These are phyloP conservation scores for Caenorhabditis afra DNA, from an alignment of 2,888 invertebrate species.

Conservation along the genomic window DNA sequence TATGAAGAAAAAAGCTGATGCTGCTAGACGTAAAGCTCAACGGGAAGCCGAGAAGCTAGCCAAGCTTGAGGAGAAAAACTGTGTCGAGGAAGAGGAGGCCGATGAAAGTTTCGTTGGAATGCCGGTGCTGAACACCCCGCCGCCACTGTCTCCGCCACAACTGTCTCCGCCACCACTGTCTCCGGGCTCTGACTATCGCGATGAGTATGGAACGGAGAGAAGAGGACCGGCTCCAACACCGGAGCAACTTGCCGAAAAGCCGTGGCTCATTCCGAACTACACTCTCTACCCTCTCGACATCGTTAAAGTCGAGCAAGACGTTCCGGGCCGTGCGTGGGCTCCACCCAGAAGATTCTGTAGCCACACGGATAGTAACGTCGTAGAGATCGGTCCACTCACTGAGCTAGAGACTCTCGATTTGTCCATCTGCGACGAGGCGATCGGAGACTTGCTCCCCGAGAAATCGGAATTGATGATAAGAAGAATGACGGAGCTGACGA, in stretches of 20 bases:
- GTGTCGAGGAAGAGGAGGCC: slow-evolving; percentile 11
- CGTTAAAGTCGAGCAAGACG: background rate
- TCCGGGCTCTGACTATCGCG: background rate
- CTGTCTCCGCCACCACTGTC: background rate
- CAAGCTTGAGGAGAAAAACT: slow-evolving; percentile 13
- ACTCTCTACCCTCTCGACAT: slow-evolving; percentile 18
- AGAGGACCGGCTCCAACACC: background rate
- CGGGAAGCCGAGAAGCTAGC: slow-evolving; percentile 37
- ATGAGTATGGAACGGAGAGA: too few relatives aligned
- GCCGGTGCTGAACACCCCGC: background rate
- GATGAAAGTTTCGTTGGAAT: slow-evolving; percentile 15
- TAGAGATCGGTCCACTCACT: slow-evolving; percentile 24
- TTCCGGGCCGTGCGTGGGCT: slow-evolving; percentile 23
- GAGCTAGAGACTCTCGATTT: slow-evolving; percentile 26
- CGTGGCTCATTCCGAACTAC: slow-evolving; percentile 10
- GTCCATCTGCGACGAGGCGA: background rate
- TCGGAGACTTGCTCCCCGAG: slow-evolving; percentile 4
- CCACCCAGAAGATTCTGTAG: slow-evolving; percentile 12
- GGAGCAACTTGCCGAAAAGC: background rate
- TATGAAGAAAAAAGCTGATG: slow-evolving; percentile 41
- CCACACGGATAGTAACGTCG: background rate
- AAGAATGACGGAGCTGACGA: slow-evolving; percentile 18
- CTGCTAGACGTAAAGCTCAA: slow-evolving; percentile 29
- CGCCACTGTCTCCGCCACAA: background rate
- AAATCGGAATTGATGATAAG: slow-evolving; percentile 16